A percentile compares a stretch with the other conserved stretches of the same genome.
Evolutionary conservation across 2,797 vertebrate genomes (phyloP).

Genomic region (Syngnathus rostellatus): DNA sequence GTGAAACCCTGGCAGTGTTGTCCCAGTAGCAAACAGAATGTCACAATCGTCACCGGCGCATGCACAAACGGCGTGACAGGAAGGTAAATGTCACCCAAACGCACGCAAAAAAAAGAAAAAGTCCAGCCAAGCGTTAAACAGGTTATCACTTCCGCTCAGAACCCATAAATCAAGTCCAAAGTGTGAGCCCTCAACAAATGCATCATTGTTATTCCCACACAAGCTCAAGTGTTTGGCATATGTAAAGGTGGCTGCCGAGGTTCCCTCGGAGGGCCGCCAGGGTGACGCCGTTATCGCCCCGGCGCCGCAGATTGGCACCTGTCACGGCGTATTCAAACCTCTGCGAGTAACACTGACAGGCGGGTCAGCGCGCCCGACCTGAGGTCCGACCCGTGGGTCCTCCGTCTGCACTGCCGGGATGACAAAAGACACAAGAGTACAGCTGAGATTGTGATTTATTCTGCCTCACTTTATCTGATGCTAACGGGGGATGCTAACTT

Average conservation of each 20-base stretch:
- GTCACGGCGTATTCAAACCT: slow-evolving; percentile 47
- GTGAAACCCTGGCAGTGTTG: slow-evolving; percentile 7
- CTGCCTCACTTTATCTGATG: not conserved
- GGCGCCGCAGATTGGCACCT: slow-evolving; percentile 59
- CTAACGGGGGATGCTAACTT: no score
- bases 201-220: slow-evolving; percentile 39
- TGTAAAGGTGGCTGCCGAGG: slow-evolving; percentile 47
- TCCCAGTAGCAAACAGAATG: not conserved
- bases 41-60: slow-evolving; percentile 19
- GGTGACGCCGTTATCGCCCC: slow-evolving; percentile 40
- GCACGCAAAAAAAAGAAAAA: slow-evolving; percentile 9
- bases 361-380: slow-evolving; percentile 44
- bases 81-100: slow-evolving; percentile 44
- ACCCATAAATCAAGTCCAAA: slow-evolving; percentile 50
- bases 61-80: slow-evolving; percentile 40
- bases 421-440: slow-evolving; percentile 13
- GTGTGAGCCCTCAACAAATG: slow-evolving; percentile 22
- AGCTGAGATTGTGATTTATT: not conserved
- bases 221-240: slow-evolving; percentile 35
- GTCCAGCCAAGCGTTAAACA: slow-evolving; percentile 30
- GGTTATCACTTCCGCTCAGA: slow-evolving; percentile 38
- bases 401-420: slow-evolving; percentile 31
- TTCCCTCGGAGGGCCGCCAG: slow-evolving; percentile 30
- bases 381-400: slow-evolving; percentile 51
- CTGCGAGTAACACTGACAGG: slow-evolving; percentile 57